Base-by-base conservation (phyloP, 2,113 vertebrate genomes). In the Lipotes vexillifer region DNA sequence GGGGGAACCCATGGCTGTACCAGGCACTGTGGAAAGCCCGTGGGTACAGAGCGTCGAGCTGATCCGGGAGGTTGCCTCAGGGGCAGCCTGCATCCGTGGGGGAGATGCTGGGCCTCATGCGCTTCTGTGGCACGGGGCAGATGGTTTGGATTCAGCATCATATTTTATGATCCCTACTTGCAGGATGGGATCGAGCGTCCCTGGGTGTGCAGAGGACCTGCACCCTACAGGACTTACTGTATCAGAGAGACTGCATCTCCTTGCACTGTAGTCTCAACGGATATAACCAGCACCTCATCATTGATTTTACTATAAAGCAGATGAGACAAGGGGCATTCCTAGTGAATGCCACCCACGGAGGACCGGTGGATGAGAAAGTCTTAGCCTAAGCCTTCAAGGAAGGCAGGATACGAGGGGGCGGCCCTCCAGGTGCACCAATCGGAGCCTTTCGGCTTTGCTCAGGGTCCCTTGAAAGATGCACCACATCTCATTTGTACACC, bases 231-330 rank as follows among this genome's bases (percentile, higher is more conserved):
- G 99, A 99, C 98, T 98, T 99, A 98, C 99, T 99, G 29, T 99
- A 99, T 96, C 99, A 99, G 99, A 99, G 99, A 25, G 99, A 99
- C 99, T 99, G 99, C n/a, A 99, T 99, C 72, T 99, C 99, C 75
- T 98, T 99, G 98, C 99, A 99, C 99, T 99, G 99, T 98, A 99
- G 99, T 98, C 99, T 99, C 49, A 99, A 99, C 0, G 99, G 99
- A 96, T 99, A 99, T 97, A 99, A 99, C 98, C 99, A 99, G 98
- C 99, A 99, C 99, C 99, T 99, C 84, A 99, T 99, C 99, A 99
- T 99, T 44, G 99, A 99, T 99, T 99, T 99, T 98, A 99, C 99
- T 94, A 99, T 99, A 95, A 99, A 99, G 98, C 99, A 99, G 99
- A 99, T 99, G 99, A 99, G 99, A 96, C 99, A 99, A 98, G 99